Evolutionary conservation across 2,113 vertebrate genomes (phyloP).

Genomic region (Gymnorhina tibicen): DNA sequence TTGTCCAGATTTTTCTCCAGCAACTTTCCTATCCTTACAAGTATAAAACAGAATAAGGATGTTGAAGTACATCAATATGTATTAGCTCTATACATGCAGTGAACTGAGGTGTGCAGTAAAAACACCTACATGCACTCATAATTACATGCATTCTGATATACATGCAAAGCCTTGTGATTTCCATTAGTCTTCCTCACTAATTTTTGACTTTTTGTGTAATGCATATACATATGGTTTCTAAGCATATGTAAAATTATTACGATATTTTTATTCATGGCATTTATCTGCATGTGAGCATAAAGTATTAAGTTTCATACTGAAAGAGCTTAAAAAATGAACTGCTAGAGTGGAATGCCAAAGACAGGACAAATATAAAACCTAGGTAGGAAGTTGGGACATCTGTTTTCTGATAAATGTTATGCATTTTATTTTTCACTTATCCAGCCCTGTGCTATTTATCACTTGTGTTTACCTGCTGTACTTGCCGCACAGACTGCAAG

Average conservation of each 20-base stretch:
- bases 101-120: not conserved
- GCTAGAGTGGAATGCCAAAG: not conserved
- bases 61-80: not conserved
- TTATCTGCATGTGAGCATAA: not conserved
- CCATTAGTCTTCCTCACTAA: not conserved
- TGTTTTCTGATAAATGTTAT: not conserved
- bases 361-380: not conserved
- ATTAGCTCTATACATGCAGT: not conserved
- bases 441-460: not conserved
- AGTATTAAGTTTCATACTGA: not conserved
- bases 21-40: not conserved
- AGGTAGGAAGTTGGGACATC: not conserved
- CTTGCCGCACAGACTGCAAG: not conserved
- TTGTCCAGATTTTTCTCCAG: not conserved
- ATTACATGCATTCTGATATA: not conserved
- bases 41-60: not conserved
- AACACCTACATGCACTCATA: not conserved
- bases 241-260: not conserved
- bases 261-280: not conserved
- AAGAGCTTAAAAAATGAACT: not conserved
- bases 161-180: not conserved
- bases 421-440: constrained; percentile 5
- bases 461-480: not conserved
- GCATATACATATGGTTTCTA: not conserved
- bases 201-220: not conserved